phyloP scores from a whole-genome alignment of 1,140 invertebrate species.

The Drosophila micromelanica region DNA sequence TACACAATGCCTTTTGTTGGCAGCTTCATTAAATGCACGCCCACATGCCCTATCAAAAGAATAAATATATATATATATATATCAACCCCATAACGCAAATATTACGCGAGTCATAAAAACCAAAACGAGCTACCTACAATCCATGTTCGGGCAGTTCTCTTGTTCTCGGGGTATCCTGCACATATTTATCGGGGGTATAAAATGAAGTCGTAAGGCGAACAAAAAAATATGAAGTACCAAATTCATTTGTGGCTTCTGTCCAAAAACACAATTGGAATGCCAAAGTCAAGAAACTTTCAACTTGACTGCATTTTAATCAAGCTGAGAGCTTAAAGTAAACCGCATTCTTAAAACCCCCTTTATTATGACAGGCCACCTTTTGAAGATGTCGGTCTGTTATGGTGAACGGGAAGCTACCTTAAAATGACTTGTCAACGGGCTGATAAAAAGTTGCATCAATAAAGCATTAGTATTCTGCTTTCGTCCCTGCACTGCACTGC shows the following conservation, averaged over 20 bases:
- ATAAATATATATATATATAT: slow-evolving; percentile 2
- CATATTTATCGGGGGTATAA: slow-evolving; percentile 57
- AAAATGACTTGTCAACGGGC: slow-evolving; percentile 28
- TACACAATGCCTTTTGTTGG: slow-evolving; percentile 32
- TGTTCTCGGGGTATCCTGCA: slow-evolving; percentile 42
- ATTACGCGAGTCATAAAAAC: slow-evolving; percentile 58
- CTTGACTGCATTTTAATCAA: slow-evolving; percentile 83
- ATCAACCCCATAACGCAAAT: slow-evolving; percentile 47
- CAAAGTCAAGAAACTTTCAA: slow-evolving; percentile 58
- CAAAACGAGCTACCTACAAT: slow-evolving; percentile 23
- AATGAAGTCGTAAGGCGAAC: slow-evolving; percentile 10
- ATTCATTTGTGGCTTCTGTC: slow-evolving; percentile 56
- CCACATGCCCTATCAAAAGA: slow-evolving; percentile 23
- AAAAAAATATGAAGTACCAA: slow-evolving; percentile 45
- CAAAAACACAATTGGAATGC: slow-evolving; percentile 46
- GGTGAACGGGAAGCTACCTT: neutral
- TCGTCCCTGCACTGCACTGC: neutral
- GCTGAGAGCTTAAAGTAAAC: slow-evolving; percentile 58
- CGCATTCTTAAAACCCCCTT: slow-evolving; percentile 37
- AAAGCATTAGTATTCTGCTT: slow-evolving; percentile 2
- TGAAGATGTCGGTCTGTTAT: neutral
- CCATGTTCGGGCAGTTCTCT: slow-evolving; percentile 49
- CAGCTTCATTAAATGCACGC: slow-evolving; percentile 50
- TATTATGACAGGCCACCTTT: slow-evolving; percentile 27
- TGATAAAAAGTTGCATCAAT: slow-evolving; percentile 21